Conservation (phyloP, 2,797 vertebrate species). For the Sebastes baramenuke region DNA sequence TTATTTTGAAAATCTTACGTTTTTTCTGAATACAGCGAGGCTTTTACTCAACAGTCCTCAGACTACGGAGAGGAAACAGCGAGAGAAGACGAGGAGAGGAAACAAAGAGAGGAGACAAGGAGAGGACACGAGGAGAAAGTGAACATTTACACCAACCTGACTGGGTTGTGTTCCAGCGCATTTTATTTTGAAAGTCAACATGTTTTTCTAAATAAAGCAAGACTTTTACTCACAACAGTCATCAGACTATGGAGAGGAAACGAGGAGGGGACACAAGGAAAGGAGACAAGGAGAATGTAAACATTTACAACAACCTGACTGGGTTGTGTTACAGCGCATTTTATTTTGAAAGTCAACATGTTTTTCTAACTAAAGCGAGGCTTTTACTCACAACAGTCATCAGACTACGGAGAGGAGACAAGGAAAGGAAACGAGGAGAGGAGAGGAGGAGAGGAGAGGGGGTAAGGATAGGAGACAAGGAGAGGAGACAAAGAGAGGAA, state of each 20-base stretch:
- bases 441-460: too few species aligned
- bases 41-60: neutral
- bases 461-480: neutral
- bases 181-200: constrained; percentile 15
- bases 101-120: too few species aligned
- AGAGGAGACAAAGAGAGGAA: neutral
- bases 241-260: neutral
- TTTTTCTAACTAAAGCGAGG: too few species aligned
- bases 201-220: too few species aligned
- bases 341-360: constrained; percentile 9
- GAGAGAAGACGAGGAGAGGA: neutral
- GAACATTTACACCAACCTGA: constrained; percentile 63
- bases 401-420: neutral
- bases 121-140: constrained; percentile 7
- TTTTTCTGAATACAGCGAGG: too few species aligned
- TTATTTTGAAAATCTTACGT: constrained; percentile 3
- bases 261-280: neutral
- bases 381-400: neutral
- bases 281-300: too few species aligned
- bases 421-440: neutral
- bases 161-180: too few species aligned
- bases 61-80: neutral
- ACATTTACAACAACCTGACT: too few species aligned
- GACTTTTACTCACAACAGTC: neutral
- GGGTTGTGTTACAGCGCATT: neutral